Evolutionary conservation across 2,113 vertebrate species (phyloP).

Genomic region (Drymodes brunneopygia): DNA sequence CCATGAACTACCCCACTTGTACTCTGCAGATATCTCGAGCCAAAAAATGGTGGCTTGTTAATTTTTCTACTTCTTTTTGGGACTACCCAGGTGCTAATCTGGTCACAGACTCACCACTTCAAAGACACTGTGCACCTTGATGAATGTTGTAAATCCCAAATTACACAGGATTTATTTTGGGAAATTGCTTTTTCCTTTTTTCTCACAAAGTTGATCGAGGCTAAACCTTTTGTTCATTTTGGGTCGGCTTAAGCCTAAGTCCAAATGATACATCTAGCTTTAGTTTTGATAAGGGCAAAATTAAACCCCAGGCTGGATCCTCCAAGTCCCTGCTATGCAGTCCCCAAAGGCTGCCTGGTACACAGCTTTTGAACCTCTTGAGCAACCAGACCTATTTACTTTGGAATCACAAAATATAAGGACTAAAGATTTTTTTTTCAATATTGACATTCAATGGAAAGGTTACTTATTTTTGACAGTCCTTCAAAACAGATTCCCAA

Average conservation of each 20-base stretch:
- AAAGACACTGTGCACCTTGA: background rate
- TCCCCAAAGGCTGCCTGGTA: background rate
- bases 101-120: background rate
- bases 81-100: background rate
- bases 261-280: background rate
- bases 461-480: background rate
- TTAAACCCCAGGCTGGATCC: background rate
- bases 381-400: background rate
- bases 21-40: background rate
- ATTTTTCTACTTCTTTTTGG: background rate
- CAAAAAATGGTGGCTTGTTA: background rate
- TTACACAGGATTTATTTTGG: background rate
- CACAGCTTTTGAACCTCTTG: background rate
- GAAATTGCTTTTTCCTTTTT: background rate
- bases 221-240: background rate
- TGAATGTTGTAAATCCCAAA: background rate
- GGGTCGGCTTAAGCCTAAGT: background rate
- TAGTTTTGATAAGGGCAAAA: background rate
- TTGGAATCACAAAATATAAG: background rate
- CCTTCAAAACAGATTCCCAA: background rate
- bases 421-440: background rate
- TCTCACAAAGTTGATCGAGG: background rate
- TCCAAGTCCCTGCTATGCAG: background rate
- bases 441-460: background rate
- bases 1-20: background rate